Percentiles rank a stretch among this genome's conserved stretches.
These are phyloP conservation scores for Limnephilus auricula DNA, from an alignment of 2,888 invertebrate species.

Conservation along the genomic window DNA sequence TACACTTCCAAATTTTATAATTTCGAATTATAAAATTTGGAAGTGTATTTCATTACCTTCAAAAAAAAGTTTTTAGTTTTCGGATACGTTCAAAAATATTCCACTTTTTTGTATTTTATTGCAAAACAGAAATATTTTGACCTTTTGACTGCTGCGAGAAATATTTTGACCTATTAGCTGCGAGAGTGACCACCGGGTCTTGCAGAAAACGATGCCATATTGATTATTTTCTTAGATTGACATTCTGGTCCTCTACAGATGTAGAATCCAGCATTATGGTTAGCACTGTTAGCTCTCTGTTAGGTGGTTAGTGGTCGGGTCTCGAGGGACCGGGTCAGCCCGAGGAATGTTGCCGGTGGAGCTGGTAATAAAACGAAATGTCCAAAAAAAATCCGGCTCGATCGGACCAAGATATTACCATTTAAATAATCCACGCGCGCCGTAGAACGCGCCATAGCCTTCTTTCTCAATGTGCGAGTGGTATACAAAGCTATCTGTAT, in stretches of 20 bases:
- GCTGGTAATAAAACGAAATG: conserved; percentile 36
- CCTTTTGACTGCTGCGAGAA: too few relatives aligned
- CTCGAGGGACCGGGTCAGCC: conserved; percentile 11
- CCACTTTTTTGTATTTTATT: too few relatives aligned
- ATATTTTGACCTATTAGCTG: too few relatives aligned
- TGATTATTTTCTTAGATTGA: background rate
- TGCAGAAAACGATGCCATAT: background rate
- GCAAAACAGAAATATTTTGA: too few relatives aligned
- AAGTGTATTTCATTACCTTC: too few relatives aligned
- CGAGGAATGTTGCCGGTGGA: conserved; percentile 26
- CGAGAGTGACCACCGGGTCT: too few relatives aligned
- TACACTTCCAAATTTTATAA: too few relatives aligned
- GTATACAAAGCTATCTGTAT: background rate
- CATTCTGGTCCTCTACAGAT: background rate
- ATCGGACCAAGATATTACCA: conserved; percentile 5
- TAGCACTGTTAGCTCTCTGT: background rate
- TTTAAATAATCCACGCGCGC: conserved; percentile 41
- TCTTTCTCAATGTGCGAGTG: background rate
- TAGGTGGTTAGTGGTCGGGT: background rate
- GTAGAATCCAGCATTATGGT: background rate
- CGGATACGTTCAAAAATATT: too few relatives aligned
- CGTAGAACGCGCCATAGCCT: background rate
- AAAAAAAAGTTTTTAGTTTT: too few relatives aligned
- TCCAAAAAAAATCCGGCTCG: conserved; percentile 33
- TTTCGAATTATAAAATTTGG: too few relatives aligned